Evolutionary conservation across 2,888 invertebrate genomes (phyloP), one percentile per base, ranked within the genome.

Genomic region (Muscina levida): DNA sequence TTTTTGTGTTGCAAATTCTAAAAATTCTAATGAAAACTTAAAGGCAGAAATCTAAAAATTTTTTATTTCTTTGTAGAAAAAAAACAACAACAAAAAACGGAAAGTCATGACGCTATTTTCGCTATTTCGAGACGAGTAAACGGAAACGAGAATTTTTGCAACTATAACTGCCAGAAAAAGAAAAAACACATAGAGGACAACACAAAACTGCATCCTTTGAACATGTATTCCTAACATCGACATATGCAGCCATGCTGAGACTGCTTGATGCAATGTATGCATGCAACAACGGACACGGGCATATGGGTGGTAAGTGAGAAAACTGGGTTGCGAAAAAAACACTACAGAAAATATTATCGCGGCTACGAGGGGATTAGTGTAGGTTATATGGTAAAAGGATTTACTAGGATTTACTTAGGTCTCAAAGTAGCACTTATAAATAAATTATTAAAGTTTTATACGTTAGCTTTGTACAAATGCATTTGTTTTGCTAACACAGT

Each of bases 111-210:
- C 51, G 22, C 22, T n/a, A n/a, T n/a, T 31, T 3, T 31, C 31
- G 31, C 8, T 51, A 22, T 5, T 51, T 51, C 22, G 19, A 19
- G 19, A 51, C 51, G 22, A 51, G 51, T 22, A 51, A 51, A 51
- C 51, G 51, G 51, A 51, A 51, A 51, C 51, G 51, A 22, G 22
- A 51, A 51, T 51, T 51, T 51, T 51, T 10, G 5, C 2, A 46
- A 46, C n/a, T 15, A 46, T 46, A n/a, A 46, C 51, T 31, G 31
- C 31, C 3, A 31, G 4, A 31, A 31, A 3, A 51, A 22, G 10
- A 51, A 51, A 2, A 51, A 17, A 15, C 17, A 46, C 10, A 19
- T 22, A 13, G 8, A 51, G 51, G 51, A 51, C 51, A 22, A 22
- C 51, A 51, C 8, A n/a, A n/a, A n/a, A 22, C 22, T 19, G 51